Conservation (phyloP, 2,797 vertebrate species). For the Sciurus vulgaris region DNA sequence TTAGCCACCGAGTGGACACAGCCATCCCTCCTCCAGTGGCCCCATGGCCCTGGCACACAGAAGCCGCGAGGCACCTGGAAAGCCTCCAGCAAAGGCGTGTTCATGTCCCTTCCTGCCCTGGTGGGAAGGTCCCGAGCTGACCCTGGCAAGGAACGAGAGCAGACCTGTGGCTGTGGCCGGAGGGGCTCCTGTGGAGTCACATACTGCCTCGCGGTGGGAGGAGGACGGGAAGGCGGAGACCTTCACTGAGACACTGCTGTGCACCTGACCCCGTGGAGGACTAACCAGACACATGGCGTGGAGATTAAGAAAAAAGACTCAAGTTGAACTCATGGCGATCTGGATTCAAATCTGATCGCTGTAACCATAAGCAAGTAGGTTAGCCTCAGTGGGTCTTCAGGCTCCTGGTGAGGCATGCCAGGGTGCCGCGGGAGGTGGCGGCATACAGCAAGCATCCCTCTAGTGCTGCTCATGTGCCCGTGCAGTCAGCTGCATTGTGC, state of each 20-base stretch:
- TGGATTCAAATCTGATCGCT: not conserved
- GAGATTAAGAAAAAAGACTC: not conserved
- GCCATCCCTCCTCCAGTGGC: not conserved
- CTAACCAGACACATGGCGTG: not conserved
- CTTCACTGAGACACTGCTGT: not conserved
- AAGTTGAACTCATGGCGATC: not conserved
- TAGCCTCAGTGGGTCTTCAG: not conserved
- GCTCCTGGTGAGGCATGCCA: rapidly evolving
- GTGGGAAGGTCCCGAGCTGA: not conserved
- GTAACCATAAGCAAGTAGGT: not conserved
- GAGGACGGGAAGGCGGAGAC: not conserved
- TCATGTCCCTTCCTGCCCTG: not conserved
- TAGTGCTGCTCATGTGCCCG: no score
- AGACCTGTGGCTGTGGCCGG: not conserved
- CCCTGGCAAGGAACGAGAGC: no score
- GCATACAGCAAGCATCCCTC: not conserved
- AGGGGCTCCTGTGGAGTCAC: not conserved
- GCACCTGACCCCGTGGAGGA: not conserved
- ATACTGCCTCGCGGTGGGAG: not conserved
- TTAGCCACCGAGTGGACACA: not conserved
- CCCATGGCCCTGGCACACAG: rapidly evolving
- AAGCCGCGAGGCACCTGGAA: rapidly evolving
- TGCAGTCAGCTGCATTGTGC: no score
- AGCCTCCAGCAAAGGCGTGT: not conserved
- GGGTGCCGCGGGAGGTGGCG: rapidly evolving